phyloP scores from a whole-genome alignment of 2,797 vertebrate genomes.

The Xiphorhynchus erythropygius region DNA sequence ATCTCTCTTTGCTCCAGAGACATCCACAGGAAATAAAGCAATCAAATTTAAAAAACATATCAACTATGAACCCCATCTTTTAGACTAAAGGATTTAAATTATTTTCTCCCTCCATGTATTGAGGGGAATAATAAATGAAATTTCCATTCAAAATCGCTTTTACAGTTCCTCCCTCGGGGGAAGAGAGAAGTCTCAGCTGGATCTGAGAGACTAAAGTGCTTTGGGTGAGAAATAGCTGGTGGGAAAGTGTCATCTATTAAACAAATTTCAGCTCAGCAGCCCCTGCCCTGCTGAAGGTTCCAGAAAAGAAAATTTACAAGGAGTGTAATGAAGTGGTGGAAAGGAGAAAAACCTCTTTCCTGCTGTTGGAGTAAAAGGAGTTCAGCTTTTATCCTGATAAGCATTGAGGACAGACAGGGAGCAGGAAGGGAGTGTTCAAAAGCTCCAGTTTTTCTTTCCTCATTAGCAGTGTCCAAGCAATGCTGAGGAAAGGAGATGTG shows the following conservation, averaged over 20 bases:
- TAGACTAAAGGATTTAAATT: neutral
- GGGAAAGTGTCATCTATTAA: neutral
- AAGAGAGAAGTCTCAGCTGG: neutral
- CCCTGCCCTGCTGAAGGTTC: neutral
- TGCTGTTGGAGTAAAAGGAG: neutral
- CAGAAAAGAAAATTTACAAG: neutral
- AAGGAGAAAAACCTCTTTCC: neutral
- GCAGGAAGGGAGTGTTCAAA: neutral
- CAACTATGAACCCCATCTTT: neutral
- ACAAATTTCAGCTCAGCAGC: neutral
- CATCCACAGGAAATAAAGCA: neutral
- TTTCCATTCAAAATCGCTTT: conserved; percentile 6
- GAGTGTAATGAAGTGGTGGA: neutral
- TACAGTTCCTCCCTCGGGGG: neutral
- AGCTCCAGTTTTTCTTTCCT: neutral
- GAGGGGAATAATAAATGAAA: neutral
- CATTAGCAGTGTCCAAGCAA: neutral
- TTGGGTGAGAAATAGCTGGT: neutral
- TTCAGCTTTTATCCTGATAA: neutral
- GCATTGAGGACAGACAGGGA: neutral
- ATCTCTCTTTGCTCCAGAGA: neutral
- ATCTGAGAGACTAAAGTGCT: neutral
- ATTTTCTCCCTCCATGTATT: neutral
- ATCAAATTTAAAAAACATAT: neutral
- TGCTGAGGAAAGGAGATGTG: neutral